Percentiles rank a stretch among this genome's conserved stretches.
Conservation (phyloP, 2,797 vertebrate genomes). For the Anolis apletophallus region DNA sequence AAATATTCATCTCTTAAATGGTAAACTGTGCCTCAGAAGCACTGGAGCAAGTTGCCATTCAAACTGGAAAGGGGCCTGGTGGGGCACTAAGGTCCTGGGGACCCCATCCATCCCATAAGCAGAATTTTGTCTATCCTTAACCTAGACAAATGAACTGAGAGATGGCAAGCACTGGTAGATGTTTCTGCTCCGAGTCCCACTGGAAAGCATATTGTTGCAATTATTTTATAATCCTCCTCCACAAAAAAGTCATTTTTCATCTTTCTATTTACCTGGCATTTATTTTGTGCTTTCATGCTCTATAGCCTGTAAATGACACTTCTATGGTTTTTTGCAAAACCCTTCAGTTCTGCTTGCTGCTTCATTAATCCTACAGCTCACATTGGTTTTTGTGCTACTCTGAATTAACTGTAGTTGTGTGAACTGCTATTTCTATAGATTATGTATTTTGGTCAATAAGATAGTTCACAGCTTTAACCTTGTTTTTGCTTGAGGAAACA, state of each 20-base stretch:
- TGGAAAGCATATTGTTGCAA: background rate
- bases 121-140: too few relatives aligned
- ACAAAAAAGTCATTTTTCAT: conserved; percentile 4
- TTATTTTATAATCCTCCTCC: background rate
- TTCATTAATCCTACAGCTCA: conserved; percentile 36
- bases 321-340: conserved; percentile 31
- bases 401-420: conserved; percentile 31
- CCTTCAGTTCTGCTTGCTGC: conserved; percentile 31
- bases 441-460: conserved; percentile 53
- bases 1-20: too few relatives aligned
- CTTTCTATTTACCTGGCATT: conserved; percentile 33
- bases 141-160: background rate
- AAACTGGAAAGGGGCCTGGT: too few relatives aligned
- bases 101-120: too few relatives aligned
- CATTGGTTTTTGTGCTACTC: background rate
- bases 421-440: conserved; percentile 48
- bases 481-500: conserved; percentile 36
- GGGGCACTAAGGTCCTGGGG: too few relatives aligned
- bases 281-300: conserved; percentile 40
- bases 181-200: background rate
- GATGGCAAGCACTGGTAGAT: background rate
- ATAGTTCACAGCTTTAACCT: conserved; percentile 50
- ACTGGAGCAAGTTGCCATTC: too few relatives aligned
- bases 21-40: too few relatives aligned
- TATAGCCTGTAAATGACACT: background rate